Evolutionary conservation across 2,113 vertebrate species (phyloP), one percentile per base, ranked within the genome.

Genomic region (Tyto alba): DNA sequence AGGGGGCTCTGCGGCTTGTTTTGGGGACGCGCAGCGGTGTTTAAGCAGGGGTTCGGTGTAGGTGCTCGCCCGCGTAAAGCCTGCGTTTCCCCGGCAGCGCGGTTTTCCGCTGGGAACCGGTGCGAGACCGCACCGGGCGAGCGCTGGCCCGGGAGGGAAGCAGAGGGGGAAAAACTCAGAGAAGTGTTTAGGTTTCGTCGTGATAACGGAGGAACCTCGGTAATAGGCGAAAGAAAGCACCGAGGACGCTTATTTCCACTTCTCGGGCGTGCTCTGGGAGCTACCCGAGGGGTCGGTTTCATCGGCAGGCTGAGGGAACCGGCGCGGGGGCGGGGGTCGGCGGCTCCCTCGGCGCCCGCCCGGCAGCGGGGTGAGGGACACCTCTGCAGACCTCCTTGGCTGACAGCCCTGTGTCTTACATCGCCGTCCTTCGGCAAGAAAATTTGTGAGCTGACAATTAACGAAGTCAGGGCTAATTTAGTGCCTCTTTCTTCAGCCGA

Each of bases 1-100:
- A 26, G 18, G 30, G 21, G n/a, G 10, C 25, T 4, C 4, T 3
- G 1, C 7, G 26, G 13, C 6, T 8, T 0, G 1, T 1, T 8
- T 1, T 3, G 27, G 47, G 68, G 53, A 2, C 4, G 0, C 1
- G 0, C 0, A 3, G 64, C n/a, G 5, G 0, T 11, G 18, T 6
- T 26, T 16, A 7, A 8, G 48, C 11, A 1, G 8, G 1, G 9
- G 0, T 2, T 3, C 2, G 1, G 29, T 13, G 26, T 5, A 2
- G 2, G 18, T 1, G 47, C 10, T 25, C 8, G 23, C 27, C 20
- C 7, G 52, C 32, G 2, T 3, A 3, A 8, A 26, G 16, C 16
- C 40, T 0, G 13, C 19, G 23, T 6, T 23, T 13, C n/a, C 7
- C n/a, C n/a, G n/a, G 13, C 30, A 64, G 7, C 34, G 3, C 22